Base-by-base conservation (phyloP, 2,113 vertebrate species). In the Herpailurus yagouaroundi region DNA sequence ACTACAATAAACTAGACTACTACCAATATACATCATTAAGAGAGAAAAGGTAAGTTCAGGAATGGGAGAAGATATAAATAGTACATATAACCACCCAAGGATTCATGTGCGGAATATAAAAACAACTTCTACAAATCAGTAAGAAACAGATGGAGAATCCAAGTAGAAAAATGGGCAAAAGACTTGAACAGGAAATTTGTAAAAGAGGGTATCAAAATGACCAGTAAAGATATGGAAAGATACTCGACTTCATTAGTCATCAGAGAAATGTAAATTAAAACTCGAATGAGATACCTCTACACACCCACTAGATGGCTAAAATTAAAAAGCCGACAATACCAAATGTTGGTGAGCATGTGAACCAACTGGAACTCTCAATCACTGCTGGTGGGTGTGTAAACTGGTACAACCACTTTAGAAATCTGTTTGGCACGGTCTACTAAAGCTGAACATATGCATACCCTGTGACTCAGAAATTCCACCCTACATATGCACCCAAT, bases 381-480 rank as follows among this genome's bases (percentile, higher is more conserved):
- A 80, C 25, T 63, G 64, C 76, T 9, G 18, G 90, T 57, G 83
- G 84, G 57, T 52, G 84, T 95, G 80, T 41, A 66, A 95, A 69
- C 9, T 64, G 94, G 90, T 94, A 11, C 29, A 95, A 85, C 71
- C 57, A 92, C 95, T 88, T 95, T 77, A 84, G 94, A 97, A 96
- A 92, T 80, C 60, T 71, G 64, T 66, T 92, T 94, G 96, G 96
- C 64, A 55, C 38, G 18, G 69, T 89, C 90, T 87, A 41, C 21
- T 88, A 60, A 90, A 83, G 73, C 82, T 79, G 60, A 93, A 73
- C 74, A 97, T 77, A 95, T 88, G 94, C 55, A 91, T 38, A 76
- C 55, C 38, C 66, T 82, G 48, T 97, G 95, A 97, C 87, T 97
- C 97, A 97, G 95, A 97, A 74, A 83, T 90, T 45, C 84, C 36